phyloP scores from a whole-genome alignment of 2,888 invertebrate genomes.

The Anticlea derivata region DNA sequence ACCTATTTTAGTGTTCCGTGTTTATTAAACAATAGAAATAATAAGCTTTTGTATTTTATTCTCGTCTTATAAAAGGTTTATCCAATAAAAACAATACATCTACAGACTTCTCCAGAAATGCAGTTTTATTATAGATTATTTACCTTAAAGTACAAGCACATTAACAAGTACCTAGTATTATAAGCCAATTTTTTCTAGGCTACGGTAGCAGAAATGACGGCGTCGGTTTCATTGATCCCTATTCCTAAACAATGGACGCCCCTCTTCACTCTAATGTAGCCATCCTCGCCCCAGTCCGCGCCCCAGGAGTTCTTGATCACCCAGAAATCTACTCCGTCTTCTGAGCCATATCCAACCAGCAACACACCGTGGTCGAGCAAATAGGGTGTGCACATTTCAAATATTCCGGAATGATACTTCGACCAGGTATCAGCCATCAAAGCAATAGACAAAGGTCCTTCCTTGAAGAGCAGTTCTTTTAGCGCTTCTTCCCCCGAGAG shows the following conservation, averaged over 20 bases:
- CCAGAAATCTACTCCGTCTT: slow-evolving; percentile 4
- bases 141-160: too few relatives aligned
- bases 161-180: too few relatives aligned
- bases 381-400: not conserved
- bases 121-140: too few relatives aligned
- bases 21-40: too few relatives aligned
- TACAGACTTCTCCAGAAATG: too few relatives aligned
- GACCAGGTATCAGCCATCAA: not conserved
- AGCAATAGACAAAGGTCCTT: slow-evolving; percentile 4
- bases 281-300: not conserved
- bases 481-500: not conserved
- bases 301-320: slow-evolving; percentile 8
- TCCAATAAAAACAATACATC: too few relatives aligned
- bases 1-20: too few relatives aligned
- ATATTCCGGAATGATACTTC: not conserved
- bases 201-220: not conserved
- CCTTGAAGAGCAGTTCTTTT: slow-evolving; percentile 1
- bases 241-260: not conserved
- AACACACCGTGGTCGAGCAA: not conserved
- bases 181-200: too few relatives aligned
- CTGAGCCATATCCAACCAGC: slow-evolving; percentile 10
- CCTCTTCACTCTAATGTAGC: slow-evolving; percentile 1
- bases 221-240: not conserved
- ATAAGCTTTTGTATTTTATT: too few relatives aligned
- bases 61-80: too few relatives aligned